A percentile compares a stretch with the other conserved stretches of the same genome.
Conservation (phyloP, 2,797 vertebrate species). For the Phataginus tricuspis region DNA sequence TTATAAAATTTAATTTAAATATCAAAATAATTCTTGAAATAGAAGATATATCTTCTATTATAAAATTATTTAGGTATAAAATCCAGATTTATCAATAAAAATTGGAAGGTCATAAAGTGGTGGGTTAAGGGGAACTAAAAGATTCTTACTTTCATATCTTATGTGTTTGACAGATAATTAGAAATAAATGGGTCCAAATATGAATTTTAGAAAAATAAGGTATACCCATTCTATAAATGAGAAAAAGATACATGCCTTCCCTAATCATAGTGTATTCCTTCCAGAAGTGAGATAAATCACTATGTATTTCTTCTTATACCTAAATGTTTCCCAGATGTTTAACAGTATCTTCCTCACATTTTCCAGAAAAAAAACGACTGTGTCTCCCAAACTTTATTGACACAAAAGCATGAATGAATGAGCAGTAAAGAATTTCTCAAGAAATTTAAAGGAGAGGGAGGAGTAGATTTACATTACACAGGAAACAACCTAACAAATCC, state of each 20-base stretch:
- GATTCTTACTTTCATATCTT: background rate
- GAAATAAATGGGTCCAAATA: background rate
- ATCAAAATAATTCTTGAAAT: conserved; percentile 19
- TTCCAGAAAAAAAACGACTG: background rate
- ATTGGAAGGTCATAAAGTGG: background rate
- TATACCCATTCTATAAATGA: background rate
- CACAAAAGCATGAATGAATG: background rate
- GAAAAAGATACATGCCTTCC: background rate
- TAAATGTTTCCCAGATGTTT: background rate
- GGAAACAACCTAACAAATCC: background rate
- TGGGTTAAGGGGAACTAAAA: background rate
- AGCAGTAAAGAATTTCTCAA: background rate
- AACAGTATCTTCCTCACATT: background rate
- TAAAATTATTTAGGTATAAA: background rate
- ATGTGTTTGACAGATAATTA: background rate
- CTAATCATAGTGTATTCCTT: background rate
- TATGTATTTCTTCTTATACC: background rate
- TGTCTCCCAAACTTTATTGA: background rate
- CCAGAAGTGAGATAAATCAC: background rate
- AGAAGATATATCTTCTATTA: background rate
- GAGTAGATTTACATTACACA: background rate
- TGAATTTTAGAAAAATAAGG: background rate
- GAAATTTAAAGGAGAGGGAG: conserved; percentile 1
- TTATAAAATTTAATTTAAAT: background rate
- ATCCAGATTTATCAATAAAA: background rate